phyloP scores from a whole-genome alignment of 2,888 invertebrate species.

The Oscheius sp. region DNA sequence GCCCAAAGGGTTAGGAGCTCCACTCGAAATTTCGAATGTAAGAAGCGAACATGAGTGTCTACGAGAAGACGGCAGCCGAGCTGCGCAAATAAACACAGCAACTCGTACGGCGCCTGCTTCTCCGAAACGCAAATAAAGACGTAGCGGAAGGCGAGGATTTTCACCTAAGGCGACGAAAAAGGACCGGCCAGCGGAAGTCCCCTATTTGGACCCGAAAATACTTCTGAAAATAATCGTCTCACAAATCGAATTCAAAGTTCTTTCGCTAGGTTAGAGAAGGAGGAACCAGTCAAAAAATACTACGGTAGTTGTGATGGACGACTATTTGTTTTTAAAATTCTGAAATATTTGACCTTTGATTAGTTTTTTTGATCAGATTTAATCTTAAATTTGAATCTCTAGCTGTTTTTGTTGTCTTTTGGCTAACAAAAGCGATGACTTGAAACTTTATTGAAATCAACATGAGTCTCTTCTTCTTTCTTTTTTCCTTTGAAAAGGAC shows the following conservation, averaged over 20 bases:
- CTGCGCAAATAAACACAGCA: slow-evolving; percentile 16
- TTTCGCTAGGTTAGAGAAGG: background rate
- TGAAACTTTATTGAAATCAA: no score
- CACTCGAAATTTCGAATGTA: background rate
- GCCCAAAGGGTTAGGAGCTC: background rate
- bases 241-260: no score
- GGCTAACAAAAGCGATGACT: no score
- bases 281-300: background rate
- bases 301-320: background rate
- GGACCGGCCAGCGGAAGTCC: background rate
- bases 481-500: no score
- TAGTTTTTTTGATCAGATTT: no score
- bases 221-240: no score
- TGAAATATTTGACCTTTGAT: no score
- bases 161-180: slow-evolving; percentile 6
- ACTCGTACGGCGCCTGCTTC: slow-evolving; percentile 4
- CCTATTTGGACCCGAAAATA: no score
- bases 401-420: no score
- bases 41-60: slow-evolving; percentile 1
- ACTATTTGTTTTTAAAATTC: no score
- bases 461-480: background rate
- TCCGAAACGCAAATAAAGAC: slow-evolving; percentile 16
- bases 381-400: no score
- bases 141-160: background rate
- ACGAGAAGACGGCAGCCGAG: background rate